Base-by-base conservation (phyloP, 2,888 invertebrate species). In the Chouioia cunea region DNA sequence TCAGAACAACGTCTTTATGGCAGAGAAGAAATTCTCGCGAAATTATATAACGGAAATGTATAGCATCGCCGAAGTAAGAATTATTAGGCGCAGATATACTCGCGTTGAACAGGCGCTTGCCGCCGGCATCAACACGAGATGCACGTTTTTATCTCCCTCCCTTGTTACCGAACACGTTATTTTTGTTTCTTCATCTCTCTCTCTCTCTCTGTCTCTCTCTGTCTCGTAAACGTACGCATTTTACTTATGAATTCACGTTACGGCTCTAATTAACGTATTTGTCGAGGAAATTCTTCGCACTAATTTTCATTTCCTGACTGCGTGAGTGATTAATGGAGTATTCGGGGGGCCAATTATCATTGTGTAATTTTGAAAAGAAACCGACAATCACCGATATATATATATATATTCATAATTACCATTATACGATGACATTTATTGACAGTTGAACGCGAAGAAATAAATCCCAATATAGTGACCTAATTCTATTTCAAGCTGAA, bases 221-320 rank as follows among this genome's bases (percentile, higher is more conserved):
- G 14, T 4, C 2, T 8, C 18, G n/a, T 18, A 53, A 20, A 20
- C 15, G 22, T 20, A 18, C 18, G 14, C 1, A 14, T 56, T 8
- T 10, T 36, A 23, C 36, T 36, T n/a, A 36, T 36, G 16, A n/a
- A 56, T 56, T 56, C 36, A 15, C 23, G n/a, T 36, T 56, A 54
- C n/a, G 36, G 27, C 22, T 16, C 64, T 54, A 64, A 64, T 64
- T 54, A 50, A 36, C 46, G 23, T 53, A 52, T 53, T 52, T 59
- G 46, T 59, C 53, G 50, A n/a, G 23, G 53, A 53, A 53, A 27
- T 53, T 59, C 36, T 54, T 47, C 22, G 23, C n/a, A 43, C 16
- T 22, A 52, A 62, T 63, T 46, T 46, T 16, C 54, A 27, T 54
- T 18, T 64, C 46, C n/a, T 16, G 44, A 16, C 53, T 20, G 36